Base-by-base conservation (phyloP, 2,888 invertebrate genomes). In the Stegophylla sp. region DNA sequence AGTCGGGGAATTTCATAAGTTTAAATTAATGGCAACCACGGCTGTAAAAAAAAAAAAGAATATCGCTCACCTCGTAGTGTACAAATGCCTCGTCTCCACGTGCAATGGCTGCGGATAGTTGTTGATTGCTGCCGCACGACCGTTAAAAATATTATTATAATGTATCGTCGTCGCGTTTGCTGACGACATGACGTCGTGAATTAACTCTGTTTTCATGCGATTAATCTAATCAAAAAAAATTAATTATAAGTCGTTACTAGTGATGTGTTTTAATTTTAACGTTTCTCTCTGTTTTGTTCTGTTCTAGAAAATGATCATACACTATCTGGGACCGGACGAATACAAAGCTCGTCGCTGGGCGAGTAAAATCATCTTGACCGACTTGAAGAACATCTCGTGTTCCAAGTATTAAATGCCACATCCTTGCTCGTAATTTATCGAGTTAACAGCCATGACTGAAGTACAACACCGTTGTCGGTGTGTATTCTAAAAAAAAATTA, bases 221-320 rank as follows among this genome's bases (percentile, higher is more conserved):
- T 34, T 5, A 34, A 34, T 7, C 34, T n/a, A n/a, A n/a, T n/a
- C n/a, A n/a, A 34, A 34, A 34, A 34, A 34, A 34, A 7, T 34
- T 5, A 34, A 34, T 5, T 5, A n/a, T n/a, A 34, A 5, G 34
- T 34, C 9, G 53, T 10, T 45, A 45, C 12, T 15, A 20, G 2
- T 23, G 66, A 3, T n/a, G n/a, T 41, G 17, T 45, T 23, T 20
- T 64, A 13, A 56, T 56, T 28, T 13, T 56, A 43, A 1, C 20
- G 28, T n/a, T 17, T 5, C n/a, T 23, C 45, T 43, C 56, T 71
- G 28, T 64, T 73, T 74, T 74, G 15, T 74, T 59, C 61, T 59
- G 56, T 82, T 82, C 43, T 34, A 74, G 69, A 66, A 75, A 82
- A 69, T 61, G 13, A 45, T 41, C 9, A 75, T 82, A 83, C 67